Evolutionary conservation across 2,797 vertebrate species (phyloP), one percentile per base, ranked within the genome.

Genomic region (Phrynocephalus vlangalii): DNA sequence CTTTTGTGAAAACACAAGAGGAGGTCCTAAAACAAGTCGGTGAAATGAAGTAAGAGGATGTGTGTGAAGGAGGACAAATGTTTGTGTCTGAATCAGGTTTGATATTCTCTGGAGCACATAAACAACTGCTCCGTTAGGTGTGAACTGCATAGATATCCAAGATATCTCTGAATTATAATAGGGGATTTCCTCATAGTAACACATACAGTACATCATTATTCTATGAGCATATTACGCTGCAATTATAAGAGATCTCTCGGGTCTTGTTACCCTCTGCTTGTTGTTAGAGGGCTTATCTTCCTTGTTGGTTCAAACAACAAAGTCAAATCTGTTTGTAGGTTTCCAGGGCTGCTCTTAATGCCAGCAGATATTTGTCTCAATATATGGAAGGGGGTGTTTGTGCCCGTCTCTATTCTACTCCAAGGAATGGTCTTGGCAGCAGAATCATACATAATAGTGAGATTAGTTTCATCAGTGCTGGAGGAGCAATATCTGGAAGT

Each of bases 1-100:
- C 94, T 0, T 82, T 99, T 26, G 85, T 98, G 70, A 95, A 96
- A 88, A 96, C 95, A 75, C 98, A 99, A 93, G 98, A 98, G 71
- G 98, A 99, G 86, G 97, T 99, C 79, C 94, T 99, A 85, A 97
- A 95, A 95, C 98, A 97, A 93, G 96, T 99, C 52, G 97, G 97
- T 22, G 98, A 99, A 88, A 91, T 99, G 89, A 98, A 96, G 99
- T 99, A 95, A 98, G 96, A 98, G 96, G 44, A 26, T 8, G 1
- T 38, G 5, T 84, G 8, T 67, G 22, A 22, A 26, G 3, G 66
- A 48, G 9, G 24, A 6, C 6, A 13, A 63, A 63, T 71, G 50
- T 18, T 67, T 48, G 5, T 50, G 15, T 68, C 24, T 81, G 48
- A 24, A 26, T 52, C 3, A 18, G 30, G 8, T 26, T 79, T 73